Evolutionary conservation across 1,140 invertebrate genomes (phyloP).

Genomic region (Araneus ventricosus): DNA sequence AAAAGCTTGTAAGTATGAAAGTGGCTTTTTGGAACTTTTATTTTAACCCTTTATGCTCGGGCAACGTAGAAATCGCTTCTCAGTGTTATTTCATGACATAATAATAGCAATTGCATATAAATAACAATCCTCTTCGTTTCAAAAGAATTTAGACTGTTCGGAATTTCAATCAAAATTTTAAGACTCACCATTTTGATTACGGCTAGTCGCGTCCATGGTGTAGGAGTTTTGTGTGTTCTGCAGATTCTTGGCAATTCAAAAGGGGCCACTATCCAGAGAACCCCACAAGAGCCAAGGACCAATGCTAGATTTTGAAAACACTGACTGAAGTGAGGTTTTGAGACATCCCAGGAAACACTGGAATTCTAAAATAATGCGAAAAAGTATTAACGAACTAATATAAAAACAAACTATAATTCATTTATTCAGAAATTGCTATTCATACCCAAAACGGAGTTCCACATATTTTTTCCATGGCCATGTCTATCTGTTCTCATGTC

Average conservation of each 20-base stretch:
- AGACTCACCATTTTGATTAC: slow-evolving; percentile 44
- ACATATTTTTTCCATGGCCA: slow-evolving; percentile 11
- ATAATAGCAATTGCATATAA: too few species aligned
- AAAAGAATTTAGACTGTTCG: too few species aligned
- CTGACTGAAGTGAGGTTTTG: slow-evolving; percentile 45
- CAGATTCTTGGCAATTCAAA: slow-evolving; percentile 54
- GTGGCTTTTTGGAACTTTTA: too few species aligned
- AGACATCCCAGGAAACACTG: slow-evolving; percentile 49
- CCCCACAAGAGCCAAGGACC: slow-evolving; percentile 61
- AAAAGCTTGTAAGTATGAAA: too few species aligned
- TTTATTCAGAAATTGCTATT: neutral
- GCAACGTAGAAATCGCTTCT: too few species aligned
- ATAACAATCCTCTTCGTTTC: too few species aligned
- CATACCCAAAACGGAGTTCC: slow-evolving; percentile 45
- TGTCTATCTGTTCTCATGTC: slow-evolving; percentile 6
- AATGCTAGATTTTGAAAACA: slow-evolving; percentile 59
- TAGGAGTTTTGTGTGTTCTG: neutral
- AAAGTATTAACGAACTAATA: neutral
- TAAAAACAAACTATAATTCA: neutral
- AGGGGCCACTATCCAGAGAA: slow-evolving; percentile 65
- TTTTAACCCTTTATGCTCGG: too few species aligned
- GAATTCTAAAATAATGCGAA: slow-evolving; percentile 47
- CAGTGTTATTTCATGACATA: too few species aligned
- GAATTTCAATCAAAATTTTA: too few species aligned
- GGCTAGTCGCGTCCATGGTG: slow-evolving; percentile 43